A percentile compares a stretch with the other conserved stretches of the same genome.
Evolutionary conservation across 2,797 vertebrate genomes (phyloP).

Genomic region (Sphenopsis melanotis): DNA sequence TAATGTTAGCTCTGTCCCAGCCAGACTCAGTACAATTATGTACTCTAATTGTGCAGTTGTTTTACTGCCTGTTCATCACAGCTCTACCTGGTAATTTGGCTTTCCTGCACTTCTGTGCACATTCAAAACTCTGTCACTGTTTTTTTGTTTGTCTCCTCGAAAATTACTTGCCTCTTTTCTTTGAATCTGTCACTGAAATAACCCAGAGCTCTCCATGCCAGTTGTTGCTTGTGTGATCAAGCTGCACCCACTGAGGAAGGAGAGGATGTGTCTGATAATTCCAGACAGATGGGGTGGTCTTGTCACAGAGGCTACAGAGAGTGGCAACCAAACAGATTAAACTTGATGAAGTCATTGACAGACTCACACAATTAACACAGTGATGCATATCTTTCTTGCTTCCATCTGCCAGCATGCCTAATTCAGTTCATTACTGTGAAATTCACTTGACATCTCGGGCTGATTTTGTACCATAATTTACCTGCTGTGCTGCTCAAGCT

Average conservation of each 20-base stretch:
- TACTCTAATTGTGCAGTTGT: neutral
- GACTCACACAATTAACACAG: slow-evolving; percentile 46
- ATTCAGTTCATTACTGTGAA: slow-evolving; percentile 9
- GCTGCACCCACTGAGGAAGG: neutral
- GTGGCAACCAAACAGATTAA: slow-evolving; percentile 37
- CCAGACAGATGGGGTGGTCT: slow-evolving; percentile 37
- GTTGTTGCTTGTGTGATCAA: neutral
- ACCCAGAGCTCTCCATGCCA: neutral
- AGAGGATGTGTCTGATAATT: slow-evolving; percentile 5
- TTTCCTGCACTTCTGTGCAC: neutral
- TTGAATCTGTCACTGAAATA: neutral
- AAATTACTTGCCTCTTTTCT: neutral
- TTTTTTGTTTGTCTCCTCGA: neutral
- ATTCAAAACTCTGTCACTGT: neutral
- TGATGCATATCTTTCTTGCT: slow-evolving; percentile 14
- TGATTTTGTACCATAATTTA: neutral
- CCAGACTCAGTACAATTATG: neutral
- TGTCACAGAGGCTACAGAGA: neutral
- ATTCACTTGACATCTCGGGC: neutral
- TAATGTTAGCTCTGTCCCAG: neutral
- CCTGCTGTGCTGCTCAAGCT: neutral
- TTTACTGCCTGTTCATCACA: neutral
- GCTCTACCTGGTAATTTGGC: neutral
- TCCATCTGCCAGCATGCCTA: slow-evolving; percentile 39
- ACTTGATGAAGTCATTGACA: slow-evolving; percentile 42